Conservation (phyloP, 2,888 invertebrate species). For the Gastracanthus pulcherrimus region DNA sequence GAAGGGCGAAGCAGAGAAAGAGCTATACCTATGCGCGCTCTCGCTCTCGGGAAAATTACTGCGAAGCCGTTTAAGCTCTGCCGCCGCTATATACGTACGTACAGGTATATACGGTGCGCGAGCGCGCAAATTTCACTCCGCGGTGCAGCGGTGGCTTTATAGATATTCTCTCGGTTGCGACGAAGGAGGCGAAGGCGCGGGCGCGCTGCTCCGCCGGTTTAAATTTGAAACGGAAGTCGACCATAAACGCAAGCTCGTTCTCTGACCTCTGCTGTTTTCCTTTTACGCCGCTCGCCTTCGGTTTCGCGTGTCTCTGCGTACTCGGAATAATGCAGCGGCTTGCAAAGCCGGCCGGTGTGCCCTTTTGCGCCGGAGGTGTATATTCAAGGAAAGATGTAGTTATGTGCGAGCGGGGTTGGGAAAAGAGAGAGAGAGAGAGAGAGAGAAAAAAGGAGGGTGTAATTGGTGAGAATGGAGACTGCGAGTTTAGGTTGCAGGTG, state of each 20-base stretch:
- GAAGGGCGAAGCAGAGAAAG: conserved; percentile 13
- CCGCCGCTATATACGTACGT: background rate
- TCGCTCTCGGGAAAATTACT: conserved; percentile 42
- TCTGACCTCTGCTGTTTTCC: conserved; percentile 6
- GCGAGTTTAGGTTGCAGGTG: background rate
- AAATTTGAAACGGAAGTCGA: conserved; percentile 66
- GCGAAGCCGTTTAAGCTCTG: conserved; percentile 45
- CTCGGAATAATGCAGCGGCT: too few species aligned
- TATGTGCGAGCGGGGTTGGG: background rate
- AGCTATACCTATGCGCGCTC: background rate
- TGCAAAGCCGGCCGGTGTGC: background rate
- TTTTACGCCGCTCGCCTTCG: background rate
- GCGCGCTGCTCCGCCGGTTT: conserved; percentile 48
- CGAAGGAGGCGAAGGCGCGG: background rate
- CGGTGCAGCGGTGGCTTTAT: conserved; percentile 34
- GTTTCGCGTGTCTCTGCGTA: conserved; percentile 4
- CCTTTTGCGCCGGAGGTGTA: background rate
- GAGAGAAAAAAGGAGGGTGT: background rate
- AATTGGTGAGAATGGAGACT: too few species aligned
- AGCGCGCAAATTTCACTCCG: conserved; percentile 42
- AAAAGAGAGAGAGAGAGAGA: too few species aligned
- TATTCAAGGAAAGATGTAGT: background rate
- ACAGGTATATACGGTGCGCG: background rate
- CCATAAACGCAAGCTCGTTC: conserved; percentile 60
- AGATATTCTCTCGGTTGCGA: conserved; percentile 13